Evolutionary conservation across 1,140 invertebrate genomes (phyloP).

Genomic region (Megalopta genalis): DNA sequence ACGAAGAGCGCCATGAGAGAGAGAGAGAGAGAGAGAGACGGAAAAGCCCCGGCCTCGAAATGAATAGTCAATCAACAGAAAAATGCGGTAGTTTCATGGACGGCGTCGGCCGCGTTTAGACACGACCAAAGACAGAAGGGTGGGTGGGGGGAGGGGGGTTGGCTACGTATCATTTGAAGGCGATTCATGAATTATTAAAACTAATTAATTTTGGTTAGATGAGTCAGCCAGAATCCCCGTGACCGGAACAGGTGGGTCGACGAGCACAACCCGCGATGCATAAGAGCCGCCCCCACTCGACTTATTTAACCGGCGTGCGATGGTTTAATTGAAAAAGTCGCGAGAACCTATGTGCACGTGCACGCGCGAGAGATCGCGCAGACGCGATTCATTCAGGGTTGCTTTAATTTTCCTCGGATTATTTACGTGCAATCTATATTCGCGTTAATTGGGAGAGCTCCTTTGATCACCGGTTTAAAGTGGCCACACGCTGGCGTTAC

Average conservation of each 20-base stretch:
- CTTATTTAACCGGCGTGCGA: slow-evolving; percentile 52
- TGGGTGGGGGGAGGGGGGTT: too few species aligned
- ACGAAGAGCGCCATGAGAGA: background rate
- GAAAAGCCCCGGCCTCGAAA: slow-evolving; percentile 28
- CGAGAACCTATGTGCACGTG: background rate
- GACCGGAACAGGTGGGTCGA: background rate
- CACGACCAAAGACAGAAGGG: background rate
- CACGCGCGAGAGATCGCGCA: slow-evolving; percentile 14
- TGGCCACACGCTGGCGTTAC: background rate
- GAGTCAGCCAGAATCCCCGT: slow-evolving; percentile 53
- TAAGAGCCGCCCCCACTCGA: slow-evolving; percentile 25
- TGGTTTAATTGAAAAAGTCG: slow-evolving; percentile 64
- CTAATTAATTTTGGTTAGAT: slow-evolving; percentile 65
- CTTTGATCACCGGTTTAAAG: background rate
- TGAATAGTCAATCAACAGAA: slow-evolving; percentile 66
- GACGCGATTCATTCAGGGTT: slow-evolving; percentile 18
- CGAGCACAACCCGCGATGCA: slow-evolving; percentile 1
- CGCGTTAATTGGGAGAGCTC: background rate
- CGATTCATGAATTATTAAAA: slow-evolving; percentile 69
- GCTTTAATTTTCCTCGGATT: slow-evolving; percentile 25
- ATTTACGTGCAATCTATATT: background rate
- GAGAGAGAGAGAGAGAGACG: background rate
- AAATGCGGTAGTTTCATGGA: slow-evolving; percentile 53
- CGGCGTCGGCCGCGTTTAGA: slow-evolving; percentile 10
- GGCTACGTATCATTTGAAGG: slow-evolving; percentile 48